Percentiles rank a stretch among this genome's conserved stretches.
Evolutionary conservation across 2,888 invertebrate species (phyloP).

Genomic region (Oxytorus armatus): DNA sequence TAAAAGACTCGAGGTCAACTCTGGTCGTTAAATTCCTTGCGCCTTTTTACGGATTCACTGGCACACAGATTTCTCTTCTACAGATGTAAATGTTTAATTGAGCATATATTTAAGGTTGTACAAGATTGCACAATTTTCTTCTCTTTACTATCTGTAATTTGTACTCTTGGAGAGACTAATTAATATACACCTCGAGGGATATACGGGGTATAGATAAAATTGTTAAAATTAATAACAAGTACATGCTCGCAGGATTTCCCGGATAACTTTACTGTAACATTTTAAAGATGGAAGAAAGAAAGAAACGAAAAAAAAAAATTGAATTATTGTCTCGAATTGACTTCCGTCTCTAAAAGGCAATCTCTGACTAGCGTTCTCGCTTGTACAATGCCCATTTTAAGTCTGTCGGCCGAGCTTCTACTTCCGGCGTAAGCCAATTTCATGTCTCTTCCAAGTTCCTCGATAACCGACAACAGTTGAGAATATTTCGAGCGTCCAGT

Average conservation of each 20-base stretch:
- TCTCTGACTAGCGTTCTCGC: slow-evolving; percentile 97
- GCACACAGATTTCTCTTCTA: slow-evolving; percentile 16
- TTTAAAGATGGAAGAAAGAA: too few species aligned
- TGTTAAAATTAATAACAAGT: slow-evolving; percentile 19
- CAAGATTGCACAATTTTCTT: slow-evolving; percentile 8
- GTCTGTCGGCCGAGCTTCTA: slow-evolving; percentile 95
- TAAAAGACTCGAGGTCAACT: slow-evolving; percentile 38
- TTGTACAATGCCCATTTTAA: slow-evolving; percentile 97
- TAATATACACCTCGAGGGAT: slow-evolving; percentile 23
- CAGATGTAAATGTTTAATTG: slow-evolving; percentile 39
- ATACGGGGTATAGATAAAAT: not conserved
- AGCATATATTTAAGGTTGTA: slow-evolving; percentile 34
- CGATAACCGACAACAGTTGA: slow-evolving; percentile 95
- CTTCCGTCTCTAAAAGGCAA: slow-evolving; percentile 97
- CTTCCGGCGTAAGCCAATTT: slow-evolving; percentile 98
- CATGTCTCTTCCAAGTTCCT: slow-evolving; percentile 98
- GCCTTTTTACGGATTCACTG: slow-evolving; percentile 26
- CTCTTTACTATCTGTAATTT: slow-evolving; percentile 48
- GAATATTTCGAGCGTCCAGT: slow-evolving; percentile 94
- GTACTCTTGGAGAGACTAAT: slow-evolving; percentile 43
- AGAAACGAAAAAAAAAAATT: slow-evolving; percentile 3
- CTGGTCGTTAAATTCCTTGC: slow-evolving; percentile 3
- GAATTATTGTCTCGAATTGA: slow-evolving; percentile 88
- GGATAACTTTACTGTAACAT: slow-evolving; percentile 2
- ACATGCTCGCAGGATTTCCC: slow-evolving; percentile 35